Conservation (phyloP, 1,140 invertebrate genomes). For the Stenopsyche tienmushanensis region DNA sequence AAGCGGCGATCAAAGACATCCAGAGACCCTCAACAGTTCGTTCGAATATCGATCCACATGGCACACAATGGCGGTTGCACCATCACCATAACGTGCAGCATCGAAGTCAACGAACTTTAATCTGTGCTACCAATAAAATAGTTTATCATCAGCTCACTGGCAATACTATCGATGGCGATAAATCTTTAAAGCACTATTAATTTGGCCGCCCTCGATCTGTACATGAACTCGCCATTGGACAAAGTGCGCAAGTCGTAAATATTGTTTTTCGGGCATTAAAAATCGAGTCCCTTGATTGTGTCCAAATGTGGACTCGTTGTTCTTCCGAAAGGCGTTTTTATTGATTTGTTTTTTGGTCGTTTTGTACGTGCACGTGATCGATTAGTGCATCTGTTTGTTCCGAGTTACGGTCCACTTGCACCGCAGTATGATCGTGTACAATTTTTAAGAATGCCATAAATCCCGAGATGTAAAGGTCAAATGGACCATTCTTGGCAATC, state of each 20-base stretch:
- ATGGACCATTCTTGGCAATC: too few species aligned
- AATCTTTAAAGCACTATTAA: slow-evolving; percentile 30
- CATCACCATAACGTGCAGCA: neutral
- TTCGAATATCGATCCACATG: too few species aligned
- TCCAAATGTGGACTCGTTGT: neutral
- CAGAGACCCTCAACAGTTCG: too few species aligned
- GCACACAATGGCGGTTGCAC: neutral
- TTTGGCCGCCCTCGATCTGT: slow-evolving; percentile 9
- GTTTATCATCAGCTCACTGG: slow-evolving; percentile 1
- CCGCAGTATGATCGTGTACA: too few species aligned
- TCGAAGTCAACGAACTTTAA: slow-evolving; percentile 35
- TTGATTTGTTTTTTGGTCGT: too few species aligned
- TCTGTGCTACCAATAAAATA: slow-evolving; percentile 33
- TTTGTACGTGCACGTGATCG: neutral
- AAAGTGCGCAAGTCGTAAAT: slow-evolving; percentile 17
- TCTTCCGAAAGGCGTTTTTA: too few species aligned
- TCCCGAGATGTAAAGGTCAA: too few species aligned
- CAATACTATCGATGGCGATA: slow-evolving; percentile 26
- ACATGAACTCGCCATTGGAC: slow-evolving; percentile 10
- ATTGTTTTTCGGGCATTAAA: slow-evolving; percentile 10
- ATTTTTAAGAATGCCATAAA: too few species aligned
- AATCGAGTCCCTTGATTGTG: neutral
- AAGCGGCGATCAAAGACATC: too few species aligned
- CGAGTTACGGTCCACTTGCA: too few species aligned
- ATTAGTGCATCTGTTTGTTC: too few species aligned